Evolutionary conservation across 2,113 vertebrate species (phyloP).

Genomic region (Murina feae): DNA sequence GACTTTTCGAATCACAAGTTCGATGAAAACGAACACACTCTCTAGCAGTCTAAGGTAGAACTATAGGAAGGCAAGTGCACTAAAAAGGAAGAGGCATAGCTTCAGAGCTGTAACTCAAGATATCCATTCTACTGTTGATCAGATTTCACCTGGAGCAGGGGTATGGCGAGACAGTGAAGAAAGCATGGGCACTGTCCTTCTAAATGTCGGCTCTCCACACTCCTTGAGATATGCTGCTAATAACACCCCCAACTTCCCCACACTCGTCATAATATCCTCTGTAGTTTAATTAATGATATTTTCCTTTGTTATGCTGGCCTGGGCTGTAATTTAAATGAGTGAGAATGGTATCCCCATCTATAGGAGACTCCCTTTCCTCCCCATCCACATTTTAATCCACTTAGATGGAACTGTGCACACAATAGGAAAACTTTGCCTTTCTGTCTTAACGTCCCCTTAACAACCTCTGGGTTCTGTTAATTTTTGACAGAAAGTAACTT

Average conservation of each 20-base stretch:
- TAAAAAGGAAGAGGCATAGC: background rate
- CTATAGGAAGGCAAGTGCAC: background rate
- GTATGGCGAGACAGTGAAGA: background rate
- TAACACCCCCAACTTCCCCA: background rate
- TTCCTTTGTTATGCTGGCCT: background rate
- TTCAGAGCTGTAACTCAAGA: background rate
- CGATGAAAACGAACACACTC: background rate
- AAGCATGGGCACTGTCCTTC: background rate
- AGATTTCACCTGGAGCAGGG: background rate
- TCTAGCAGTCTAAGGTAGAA: background rate
- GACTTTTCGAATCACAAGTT: background rate
- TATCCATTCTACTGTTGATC: background rate
- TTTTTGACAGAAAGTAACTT: slow-evolving; percentile 69
- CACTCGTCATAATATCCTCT: background rate
- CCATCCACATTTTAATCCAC: background rate
- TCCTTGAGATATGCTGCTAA: background rate
- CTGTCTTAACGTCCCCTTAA: slow-evolving; percentile 44
- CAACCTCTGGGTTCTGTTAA: slow-evolving; percentile 60
- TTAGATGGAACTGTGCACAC: slow-evolving; percentile 19
- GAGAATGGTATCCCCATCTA: background rate
- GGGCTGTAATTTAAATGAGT: background rate
- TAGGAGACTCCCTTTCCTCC: background rate
- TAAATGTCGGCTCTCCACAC: background rate
- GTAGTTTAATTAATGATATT: background rate
- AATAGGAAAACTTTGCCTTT: slow-evolving; percentile 57